Evolutionary conservation across 2,888 invertebrate genomes (phyloP).

Genomic region (Eilema depressum): DNA sequence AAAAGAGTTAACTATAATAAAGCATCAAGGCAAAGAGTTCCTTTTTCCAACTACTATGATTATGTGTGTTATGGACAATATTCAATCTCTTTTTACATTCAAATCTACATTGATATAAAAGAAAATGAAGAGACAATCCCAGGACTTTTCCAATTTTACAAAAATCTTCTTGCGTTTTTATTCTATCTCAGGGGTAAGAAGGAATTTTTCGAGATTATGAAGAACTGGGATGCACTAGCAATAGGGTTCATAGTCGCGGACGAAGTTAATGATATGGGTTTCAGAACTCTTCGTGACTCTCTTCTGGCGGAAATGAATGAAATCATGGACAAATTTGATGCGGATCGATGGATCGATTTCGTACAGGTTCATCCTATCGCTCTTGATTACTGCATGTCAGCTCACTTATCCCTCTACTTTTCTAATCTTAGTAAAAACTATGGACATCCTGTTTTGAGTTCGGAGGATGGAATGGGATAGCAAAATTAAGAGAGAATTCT

Average conservation of each 20-base stretch:
- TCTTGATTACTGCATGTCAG: background rate
- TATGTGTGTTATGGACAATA: background rate
- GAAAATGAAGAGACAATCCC: background rate
- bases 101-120: background rate
- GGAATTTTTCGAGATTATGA: background rate
- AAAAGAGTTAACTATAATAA: too few relatives aligned
- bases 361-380: background rate
- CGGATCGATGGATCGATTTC: background rate
- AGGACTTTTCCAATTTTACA: background rate
- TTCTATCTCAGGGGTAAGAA: background rate
- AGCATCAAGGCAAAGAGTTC: too few relatives aligned
- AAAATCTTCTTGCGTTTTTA: background rate
- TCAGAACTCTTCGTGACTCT: background rate
- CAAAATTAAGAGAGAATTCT: background rate
- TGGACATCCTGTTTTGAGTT: background rate
- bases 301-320: background rate
- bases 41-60: background rate
- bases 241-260: background rate
- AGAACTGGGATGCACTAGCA: background rate
- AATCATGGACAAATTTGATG: background rate
- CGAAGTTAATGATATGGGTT: background rate
- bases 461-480: background rate
- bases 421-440: slow-evolving; percentile 1
- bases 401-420: background rate
- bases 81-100: background rate